These are phyloP conservation scores for Eupithecia centaureata DNA, from an alignment of 2,888 invertebrate species.

Conservation along the genomic window DNA sequence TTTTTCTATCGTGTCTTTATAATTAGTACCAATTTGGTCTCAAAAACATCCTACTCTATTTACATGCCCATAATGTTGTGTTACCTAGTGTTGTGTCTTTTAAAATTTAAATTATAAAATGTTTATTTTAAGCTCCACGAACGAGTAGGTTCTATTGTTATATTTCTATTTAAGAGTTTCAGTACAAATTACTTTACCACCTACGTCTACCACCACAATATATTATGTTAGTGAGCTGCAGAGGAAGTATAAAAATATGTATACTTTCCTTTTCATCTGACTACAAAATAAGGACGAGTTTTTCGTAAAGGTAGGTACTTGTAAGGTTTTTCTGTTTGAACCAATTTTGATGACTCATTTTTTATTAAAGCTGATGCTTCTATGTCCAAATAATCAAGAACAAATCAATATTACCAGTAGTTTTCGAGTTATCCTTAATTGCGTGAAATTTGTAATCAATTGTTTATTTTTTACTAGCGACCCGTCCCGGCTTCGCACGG, in stretches of 20 bases:
- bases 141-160: slow-evolving; percentile 4
- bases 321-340: too few relatives aligned
- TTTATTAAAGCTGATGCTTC: too few relatives aligned
- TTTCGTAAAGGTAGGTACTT: too few relatives aligned
- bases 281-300: too few relatives aligned
- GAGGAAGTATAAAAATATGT: neutral
- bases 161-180: neutral
- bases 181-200: neutral
- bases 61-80: neutral
- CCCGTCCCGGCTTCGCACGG: too few relatives aligned
- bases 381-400: too few relatives aligned
- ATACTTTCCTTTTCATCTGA: neutral
- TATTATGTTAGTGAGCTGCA: neutral
- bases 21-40: neutral
- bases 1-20: neutral
- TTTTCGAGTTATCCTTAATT: too few relatives aligned
- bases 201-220: neutral
- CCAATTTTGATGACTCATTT: too few relatives aligned
- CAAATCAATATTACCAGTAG: too few relatives aligned
- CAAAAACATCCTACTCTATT: neutral
- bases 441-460: too few relatives aligned
- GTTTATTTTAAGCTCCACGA: neutral
- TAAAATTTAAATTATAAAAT: neutral
- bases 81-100: too few relatives aligned
- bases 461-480: too few relatives aligned